These are phyloP conservation scores for Myotis yumanensis DNA, from an alignment of 2,113 vertebrate species.

Conservation along the genomic window DNA sequence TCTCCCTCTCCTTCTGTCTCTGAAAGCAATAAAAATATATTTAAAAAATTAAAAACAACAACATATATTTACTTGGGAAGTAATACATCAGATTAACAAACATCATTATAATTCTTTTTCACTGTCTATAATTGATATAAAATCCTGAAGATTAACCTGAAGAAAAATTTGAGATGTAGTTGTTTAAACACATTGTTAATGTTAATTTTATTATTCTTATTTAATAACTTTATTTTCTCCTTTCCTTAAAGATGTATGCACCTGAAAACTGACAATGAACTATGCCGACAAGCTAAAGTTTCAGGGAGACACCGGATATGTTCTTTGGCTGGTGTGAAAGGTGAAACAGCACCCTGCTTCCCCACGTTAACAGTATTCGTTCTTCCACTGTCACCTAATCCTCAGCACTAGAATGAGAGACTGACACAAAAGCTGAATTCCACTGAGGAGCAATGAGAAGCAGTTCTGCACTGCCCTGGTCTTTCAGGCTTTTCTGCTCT, in stretches of 20 bases:
- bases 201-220: not conserved
- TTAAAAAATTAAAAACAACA: not conserved
- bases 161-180: not conserved
- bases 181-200: not conserved
- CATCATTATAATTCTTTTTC: not conserved
- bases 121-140: not conserved
- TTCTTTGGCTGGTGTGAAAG: not conserved
- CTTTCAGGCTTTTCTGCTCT: not conserved
- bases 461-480: not conserved
- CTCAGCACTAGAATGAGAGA: not conserved
- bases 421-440: not conserved
- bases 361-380: not conserved
- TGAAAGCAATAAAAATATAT: too few species aligned
- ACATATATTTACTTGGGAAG: not conserved
- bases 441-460: not conserved
- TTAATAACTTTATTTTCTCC: not conserved
- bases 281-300: not conserved
- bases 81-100: not conserved
- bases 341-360: not conserved
- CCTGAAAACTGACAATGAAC: not conserved
- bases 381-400: constrained; percentile 46
- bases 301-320: constrained; percentile 31
- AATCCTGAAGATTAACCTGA: not conserved
- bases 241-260: not conserved
- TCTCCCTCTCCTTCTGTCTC: too few species aligned